Percentiles rank a stretch among this genome's conserved stretches.
phyloP scores from a whole-genome alignment of 2,888 invertebrate species.

The Nezara viridula region DNA sequence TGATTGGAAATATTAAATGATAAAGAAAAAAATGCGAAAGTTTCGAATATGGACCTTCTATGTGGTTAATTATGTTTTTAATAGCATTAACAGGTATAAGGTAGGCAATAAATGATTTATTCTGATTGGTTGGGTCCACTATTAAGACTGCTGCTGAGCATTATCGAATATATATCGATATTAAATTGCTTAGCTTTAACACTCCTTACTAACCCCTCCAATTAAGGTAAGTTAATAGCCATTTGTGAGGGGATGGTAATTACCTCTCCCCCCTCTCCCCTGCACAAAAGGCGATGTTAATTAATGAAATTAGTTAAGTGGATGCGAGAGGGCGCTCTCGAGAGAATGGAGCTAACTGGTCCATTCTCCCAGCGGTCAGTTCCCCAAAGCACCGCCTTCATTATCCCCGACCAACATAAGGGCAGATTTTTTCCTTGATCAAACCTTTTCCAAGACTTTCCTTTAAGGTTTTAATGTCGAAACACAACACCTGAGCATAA shows the following conservation, averaged over 20 bases:
- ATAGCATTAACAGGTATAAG: too few species aligned
- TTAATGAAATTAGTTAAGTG: constrained; percentile 27
- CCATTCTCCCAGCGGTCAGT: not conserved
- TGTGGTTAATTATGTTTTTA: too few species aligned
- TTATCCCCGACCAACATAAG: not conserved
- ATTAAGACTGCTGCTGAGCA: too few species aligned
- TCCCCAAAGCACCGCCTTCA: not conserved
- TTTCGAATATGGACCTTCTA: too few species aligned
- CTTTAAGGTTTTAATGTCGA: not conserved
- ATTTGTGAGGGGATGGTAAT: not conserved
- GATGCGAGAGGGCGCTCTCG: not conserved
- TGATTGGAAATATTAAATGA: too few species aligned
- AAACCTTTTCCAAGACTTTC: not conserved
- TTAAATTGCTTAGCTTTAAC: not conserved
- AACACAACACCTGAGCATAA: not conserved
- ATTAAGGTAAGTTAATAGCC: constrained; percentile 16
- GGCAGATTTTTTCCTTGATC: constrained; percentile 7
- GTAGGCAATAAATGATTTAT: too few species aligned
- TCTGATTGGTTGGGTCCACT: too few species aligned
- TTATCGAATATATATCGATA: not conserved
- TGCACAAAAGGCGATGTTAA: not conserved
- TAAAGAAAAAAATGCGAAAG: too few species aligned
- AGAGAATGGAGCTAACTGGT: not conserved
- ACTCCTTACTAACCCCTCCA: not conserved
- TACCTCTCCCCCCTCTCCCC: not conserved